These are phyloP conservation scores for Musca vetustissima DNA, from an alignment of 1,140 invertebrate genomes.

Conservation along the genomic window DNA sequence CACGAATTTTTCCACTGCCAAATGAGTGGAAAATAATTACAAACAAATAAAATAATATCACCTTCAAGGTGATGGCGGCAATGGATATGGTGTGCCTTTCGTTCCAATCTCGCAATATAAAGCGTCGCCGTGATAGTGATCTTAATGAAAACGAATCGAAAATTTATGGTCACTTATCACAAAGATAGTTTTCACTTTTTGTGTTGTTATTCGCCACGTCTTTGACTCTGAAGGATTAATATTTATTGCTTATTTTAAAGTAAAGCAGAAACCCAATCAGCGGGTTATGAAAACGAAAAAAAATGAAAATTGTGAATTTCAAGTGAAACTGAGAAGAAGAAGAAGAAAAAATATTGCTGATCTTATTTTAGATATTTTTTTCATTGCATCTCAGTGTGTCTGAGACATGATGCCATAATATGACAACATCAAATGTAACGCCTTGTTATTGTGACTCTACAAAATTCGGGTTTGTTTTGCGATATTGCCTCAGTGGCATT, in stretches of 20 bases:
- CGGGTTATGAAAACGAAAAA: too few species aligned
- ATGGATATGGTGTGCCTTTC: neutral
- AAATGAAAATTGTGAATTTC: too few species aligned
- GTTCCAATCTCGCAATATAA: neutral
- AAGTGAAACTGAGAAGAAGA: too few species aligned
- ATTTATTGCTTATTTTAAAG: conserved; percentile 19
- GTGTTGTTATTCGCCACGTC: too few species aligned
- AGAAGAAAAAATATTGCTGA: neutral
- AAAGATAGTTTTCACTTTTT: too few species aligned
- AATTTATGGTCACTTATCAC: conserved; percentile 18
- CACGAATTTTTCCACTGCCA: too few species aligned
- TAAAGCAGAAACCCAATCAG: neutral
- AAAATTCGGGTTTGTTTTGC: neutral
- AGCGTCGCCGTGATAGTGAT: neutral
- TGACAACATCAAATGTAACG: conserved; percentile 20
- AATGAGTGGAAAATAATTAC: conserved; percentile 1
- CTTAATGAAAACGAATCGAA: conserved; percentile 14
- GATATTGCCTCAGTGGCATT: neutral
- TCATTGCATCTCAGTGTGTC: neutral
- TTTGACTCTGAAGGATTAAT: neutral
- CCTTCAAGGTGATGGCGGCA: neutral
- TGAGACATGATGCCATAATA: neutral
- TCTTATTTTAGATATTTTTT: conserved; percentile 6
- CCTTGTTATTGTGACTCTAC: neutral
- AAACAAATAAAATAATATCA: conserved; percentile 22